phyloP scores from a whole-genome alignment of 1,140 invertebrate genomes.

The Diachasma alloeum region DNA sequence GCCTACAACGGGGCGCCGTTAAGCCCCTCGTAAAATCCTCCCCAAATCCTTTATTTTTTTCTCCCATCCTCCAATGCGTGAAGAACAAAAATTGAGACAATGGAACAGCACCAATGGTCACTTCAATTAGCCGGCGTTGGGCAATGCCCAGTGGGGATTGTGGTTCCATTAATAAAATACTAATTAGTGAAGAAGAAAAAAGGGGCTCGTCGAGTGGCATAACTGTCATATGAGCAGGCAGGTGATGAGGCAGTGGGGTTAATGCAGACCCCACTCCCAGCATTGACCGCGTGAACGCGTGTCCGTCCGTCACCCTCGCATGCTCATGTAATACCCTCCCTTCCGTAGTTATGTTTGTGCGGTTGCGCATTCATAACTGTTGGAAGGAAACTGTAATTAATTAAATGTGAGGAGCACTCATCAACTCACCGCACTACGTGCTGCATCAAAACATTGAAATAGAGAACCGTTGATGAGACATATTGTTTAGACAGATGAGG shows the following conservation, averaged over 20 bases:
- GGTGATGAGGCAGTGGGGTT: not conserved
- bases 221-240: conserved; percentile 6
- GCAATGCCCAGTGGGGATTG: not conserved
- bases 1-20: not conserved
- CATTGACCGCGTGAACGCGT: conserved; percentile 6
- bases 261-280: not conserved
- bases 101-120: not conserved
- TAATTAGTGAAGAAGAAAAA: not conserved
- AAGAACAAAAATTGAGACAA: not conserved
- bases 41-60: not conserved
- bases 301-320: conserved; percentile 20
- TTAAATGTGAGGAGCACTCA: not conserved
- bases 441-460: not conserved
- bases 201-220: not conserved
- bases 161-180: not conserved
- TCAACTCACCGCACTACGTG: not conserved
- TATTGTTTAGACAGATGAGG: not conserved
- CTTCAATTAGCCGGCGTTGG: not conserved
- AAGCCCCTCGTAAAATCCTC: not conserved
- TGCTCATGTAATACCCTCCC: not conserved
- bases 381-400: not conserved
- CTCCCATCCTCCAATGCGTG: not conserved
- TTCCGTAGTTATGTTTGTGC: not conserved
- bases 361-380: conserved; percentile 1
- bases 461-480: not conserved